Evolutionary conservation across 2,113 vertebrate genomes (phyloP).

Genomic region (Xiphophorus maculatus): DNA sequence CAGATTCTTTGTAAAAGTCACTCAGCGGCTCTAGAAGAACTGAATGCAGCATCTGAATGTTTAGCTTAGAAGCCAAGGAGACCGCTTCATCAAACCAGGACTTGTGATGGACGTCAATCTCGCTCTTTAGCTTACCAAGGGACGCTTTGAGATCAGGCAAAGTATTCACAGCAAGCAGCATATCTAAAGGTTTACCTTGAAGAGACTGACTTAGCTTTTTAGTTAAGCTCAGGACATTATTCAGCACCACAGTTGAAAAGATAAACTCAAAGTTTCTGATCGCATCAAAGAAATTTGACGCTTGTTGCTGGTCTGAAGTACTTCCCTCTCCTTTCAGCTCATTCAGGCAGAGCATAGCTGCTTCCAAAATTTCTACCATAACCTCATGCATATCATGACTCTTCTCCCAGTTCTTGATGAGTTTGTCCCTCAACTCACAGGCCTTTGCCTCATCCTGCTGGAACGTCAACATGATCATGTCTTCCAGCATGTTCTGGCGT

Average conservation of each 20-base stretch:
- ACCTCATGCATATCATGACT: constrained; percentile 79
- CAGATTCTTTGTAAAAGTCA: constrained; percentile 76
- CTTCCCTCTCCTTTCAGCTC: constrained; percentile 68
- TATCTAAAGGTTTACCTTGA: constrained; percentile 79
- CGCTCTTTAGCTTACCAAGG: constrained; percentile 64
- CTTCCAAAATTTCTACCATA: constrained; percentile 71
- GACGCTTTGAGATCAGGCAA: constrained; percentile 68
- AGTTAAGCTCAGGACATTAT: constrained; percentile 68
- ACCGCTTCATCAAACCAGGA: constrained; percentile 81
- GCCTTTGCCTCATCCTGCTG: constrained; percentile 68
- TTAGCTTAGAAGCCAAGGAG: constrained; percentile 69
- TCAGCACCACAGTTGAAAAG: constrained; percentile 75
- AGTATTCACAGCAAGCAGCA: constrained; percentile 72
- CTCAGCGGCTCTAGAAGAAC: constrained; percentile 75
- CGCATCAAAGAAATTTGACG: constrained; percentile 57
- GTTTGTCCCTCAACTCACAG: constrained; percentile 75
- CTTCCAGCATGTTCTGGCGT: constrained; percentile 74
- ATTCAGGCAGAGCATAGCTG: constrained; percentile 69
- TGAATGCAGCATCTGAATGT: constrained; percentile 69
- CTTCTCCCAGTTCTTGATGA: constrained; percentile 78
- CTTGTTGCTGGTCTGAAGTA: constrained; percentile 57
- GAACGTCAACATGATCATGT: constrained; percentile 71
- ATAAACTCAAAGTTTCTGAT: constrained; percentile 81
- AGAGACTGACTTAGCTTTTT: constrained; percentile 75
- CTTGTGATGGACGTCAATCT: constrained; percentile 75